Conservation (phyloP, 1,140 invertebrate species). For the Macrostomum lignano region DNA sequence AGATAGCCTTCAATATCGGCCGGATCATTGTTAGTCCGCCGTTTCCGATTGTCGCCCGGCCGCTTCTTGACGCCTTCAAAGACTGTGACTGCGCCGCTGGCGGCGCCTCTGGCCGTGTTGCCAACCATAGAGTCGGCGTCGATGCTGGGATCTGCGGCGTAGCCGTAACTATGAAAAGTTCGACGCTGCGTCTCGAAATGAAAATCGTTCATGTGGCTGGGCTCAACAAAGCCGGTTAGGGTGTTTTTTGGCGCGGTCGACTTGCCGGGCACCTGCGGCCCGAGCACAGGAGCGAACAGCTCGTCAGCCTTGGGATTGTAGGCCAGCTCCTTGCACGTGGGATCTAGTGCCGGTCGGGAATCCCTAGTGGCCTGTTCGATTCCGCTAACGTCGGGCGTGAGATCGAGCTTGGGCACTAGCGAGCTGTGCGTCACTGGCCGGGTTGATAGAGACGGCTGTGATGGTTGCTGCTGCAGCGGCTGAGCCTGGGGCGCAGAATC, state of each 20-base stretch:
- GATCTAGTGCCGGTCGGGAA: no score
- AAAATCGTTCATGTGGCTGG: conserved; percentile 75
- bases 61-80: conserved; percentile 46
- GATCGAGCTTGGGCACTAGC: no score
- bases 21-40: conserved; percentile 60
- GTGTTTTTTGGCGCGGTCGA: conserved; percentile 61
- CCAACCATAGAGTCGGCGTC: conserved; percentile 37
- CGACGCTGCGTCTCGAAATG: conserved; percentile 89
- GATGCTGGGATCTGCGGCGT: conserved; percentile 55
- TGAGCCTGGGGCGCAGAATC: no score
- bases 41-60: conserved; percentile 51
- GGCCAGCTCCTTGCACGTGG: conserved; percentile 36
- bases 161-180: conserved; percentile 57
- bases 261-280: conserved; percentile 63
- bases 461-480: no score
- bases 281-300: conserved; percentile 57
- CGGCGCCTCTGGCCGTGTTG: conserved; percentile 33
- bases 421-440: no score
- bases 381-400: no score
- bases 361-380: no score
- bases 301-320: conserved; percentile 86
- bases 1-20: conserved; percentile 70
- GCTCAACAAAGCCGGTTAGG: conserved; percentile 69
- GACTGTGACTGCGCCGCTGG: conserved; percentile 34
- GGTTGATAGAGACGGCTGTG: no score